phyloP scores from a whole-genome alignment of 2,888 invertebrate genomes.

The Neoitamus cyanurus region DNA sequence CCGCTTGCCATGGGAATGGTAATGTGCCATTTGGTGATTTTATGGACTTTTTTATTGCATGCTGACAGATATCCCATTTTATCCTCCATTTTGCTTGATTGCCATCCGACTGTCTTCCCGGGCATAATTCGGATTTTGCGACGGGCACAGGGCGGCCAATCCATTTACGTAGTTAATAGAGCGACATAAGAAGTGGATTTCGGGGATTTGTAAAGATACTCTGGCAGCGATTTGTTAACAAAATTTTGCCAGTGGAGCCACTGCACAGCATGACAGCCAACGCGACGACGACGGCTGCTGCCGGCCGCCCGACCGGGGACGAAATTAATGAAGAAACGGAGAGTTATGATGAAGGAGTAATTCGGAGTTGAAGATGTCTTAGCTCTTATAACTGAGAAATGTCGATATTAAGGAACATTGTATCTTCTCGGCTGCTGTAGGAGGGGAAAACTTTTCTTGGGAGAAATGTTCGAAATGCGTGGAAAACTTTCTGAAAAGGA shows the following conservation, averaged over 20 bases:
- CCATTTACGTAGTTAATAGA: slow-evolving; percentile 25
- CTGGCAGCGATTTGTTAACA: slow-evolving; percentile 3
- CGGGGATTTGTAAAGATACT: neutral
- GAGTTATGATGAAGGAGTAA: neutral
- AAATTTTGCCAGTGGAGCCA: neutral
- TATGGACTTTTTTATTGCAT: slow-evolving; percentile 43
- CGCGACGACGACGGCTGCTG: neutral
- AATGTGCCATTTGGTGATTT: slow-evolving; percentile 37
- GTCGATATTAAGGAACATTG: too few species aligned
- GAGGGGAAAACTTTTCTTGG: too few species aligned
- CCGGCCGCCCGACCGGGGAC: neutral
- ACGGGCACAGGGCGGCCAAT: slow-evolving; percentile 8
- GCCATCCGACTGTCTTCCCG: slow-evolving; percentile 17
- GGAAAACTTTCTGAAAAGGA: too few species aligned
- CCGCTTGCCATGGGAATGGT: slow-evolving; percentile 12
- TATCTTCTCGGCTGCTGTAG: too few species aligned
- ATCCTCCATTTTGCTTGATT: slow-evolving; percentile 41
- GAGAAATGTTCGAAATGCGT: too few species aligned
- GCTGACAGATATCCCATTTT: slow-evolving; percentile 43
- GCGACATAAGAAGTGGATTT: slow-evolving; percentile 13
- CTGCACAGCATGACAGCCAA: neutral
- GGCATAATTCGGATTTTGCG: slow-evolving; percentile 40
- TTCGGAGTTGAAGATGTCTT: neutral
- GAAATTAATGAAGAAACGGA: neutral
- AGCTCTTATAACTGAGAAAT: too few species aligned